Evolutionary conservation across 2,113 vertebrate species (phyloP), one percentile per base, ranked within the genome.

Genomic region (Zeus faber): DNA sequence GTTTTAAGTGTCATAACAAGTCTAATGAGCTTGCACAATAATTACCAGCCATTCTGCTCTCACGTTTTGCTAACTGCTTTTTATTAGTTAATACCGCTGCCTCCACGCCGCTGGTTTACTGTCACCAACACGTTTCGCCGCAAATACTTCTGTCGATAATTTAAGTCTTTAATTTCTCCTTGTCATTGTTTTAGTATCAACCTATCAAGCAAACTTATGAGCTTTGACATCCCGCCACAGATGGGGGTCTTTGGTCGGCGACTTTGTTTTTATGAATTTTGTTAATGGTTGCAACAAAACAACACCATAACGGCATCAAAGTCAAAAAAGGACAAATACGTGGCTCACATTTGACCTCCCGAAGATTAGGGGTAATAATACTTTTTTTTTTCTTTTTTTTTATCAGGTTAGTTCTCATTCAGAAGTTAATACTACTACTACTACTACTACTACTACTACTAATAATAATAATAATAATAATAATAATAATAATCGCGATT

Each of bases 41-140:
- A 88, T 88, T 84, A 85, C 85, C 80, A 82, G 67, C 67, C 74
- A 77, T 80, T 83, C 75, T 83, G 58, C 70, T 79, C 74, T 78
- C 62, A 64, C 67, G 79, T 79, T n/a, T 57, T 62, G 54, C 70
- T 76, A 83, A 81, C 80, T 81, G 60, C 81, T 67, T 70, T 78
- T 77, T 82, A 67, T 80, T 74, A 72, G 64, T 82, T 78, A 76
- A 80, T 74, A 60, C 71, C 17, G 8, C 51, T 65, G 70, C 52
- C 40, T 53, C 24, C 46, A 25, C 54, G 48, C 55, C 26, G 48
- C 65, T 4, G 11, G 6, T 74, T 78, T 72, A 76, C 74, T 61
- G 53, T 77, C 72, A 26, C 31, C 6, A 59, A 72, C 75, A 65
- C 66, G 68, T 78, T 82, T 71, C 35, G 50, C 48, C 54, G 58